Base-by-base conservation (phyloP, 2,888 invertebrate genomes). In the Rambutsinella grinnellia region DNA sequence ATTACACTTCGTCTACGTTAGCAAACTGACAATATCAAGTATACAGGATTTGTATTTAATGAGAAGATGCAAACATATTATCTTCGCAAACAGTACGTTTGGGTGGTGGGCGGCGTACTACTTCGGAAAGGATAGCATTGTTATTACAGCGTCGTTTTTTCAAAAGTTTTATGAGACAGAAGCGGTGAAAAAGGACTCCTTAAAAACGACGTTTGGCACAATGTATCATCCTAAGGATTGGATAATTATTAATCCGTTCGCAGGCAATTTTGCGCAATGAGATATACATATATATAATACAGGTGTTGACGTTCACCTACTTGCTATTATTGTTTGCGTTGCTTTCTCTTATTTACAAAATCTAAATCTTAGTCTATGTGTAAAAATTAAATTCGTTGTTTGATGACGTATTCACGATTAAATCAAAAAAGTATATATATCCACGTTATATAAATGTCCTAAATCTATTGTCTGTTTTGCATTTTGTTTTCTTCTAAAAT, bases 11-110 rank as follows among this genome's bases (percentile, higher is more conserved):
- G 58, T 58, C 21, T 58, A 58, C 44, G 58, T 58, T 23, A 36
- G 36, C 2, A 17, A 58, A 2, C 5, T 36, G 44, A 61, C 23
- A 44, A n/a, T 13, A 10, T 53, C 53, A 28, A 61, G 17, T 26
- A 36, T 26, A 27, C 61, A 24, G 17, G 69, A 27, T 23, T 61
- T 44, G 17, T 61, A 23, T 44, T 60, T 24, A 36, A 60, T 61
- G 53, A 61, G 6, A 44, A 28, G 19, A 24, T 69, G 46, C 24
- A 69, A 23, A 44, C 49, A 36, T 36, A 58, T 58, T 13, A 58
- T 58, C 19, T 36, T 58, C 5, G 17, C 57, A 17, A 58, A 28
- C 13, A 58, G 57, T 13, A 58, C 57, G 8, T 58, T 58, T 24
- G 28, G 27, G 19, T 57, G 57, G 57, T 57, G 57, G 57, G 57